Percentiles rank a stretch among this genome's conserved stretches.
Evolutionary conservation across 2,888 invertebrate species (phyloP).

Genomic region (Pachymerium ferrugineum): DNA sequence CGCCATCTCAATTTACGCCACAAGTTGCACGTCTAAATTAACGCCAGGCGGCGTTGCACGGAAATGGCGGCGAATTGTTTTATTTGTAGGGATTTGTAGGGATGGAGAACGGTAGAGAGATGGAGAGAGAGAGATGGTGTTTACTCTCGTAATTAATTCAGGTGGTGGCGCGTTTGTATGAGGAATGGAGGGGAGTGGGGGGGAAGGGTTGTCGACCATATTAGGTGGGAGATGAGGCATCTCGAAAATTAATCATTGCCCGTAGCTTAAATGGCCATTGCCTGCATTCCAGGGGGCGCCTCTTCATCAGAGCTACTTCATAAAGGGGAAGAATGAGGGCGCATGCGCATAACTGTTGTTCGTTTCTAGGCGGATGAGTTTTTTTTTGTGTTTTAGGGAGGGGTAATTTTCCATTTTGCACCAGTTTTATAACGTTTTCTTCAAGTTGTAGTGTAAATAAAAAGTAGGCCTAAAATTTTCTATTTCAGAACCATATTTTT

Average conservation of each 20-base stretch:
- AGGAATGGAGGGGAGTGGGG: neutral
- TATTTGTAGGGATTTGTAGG: too few relatives aligned
- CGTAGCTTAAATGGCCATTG: conserved; percentile 17
- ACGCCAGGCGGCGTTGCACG: too few relatives aligned
- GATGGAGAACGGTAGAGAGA: neutral
- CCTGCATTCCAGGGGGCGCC: conserved; percentile 15
- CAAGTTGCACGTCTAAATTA: too few relatives aligned
- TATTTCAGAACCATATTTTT: too few relatives aligned
- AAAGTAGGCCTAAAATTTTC: too few relatives aligned
- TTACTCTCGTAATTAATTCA: neutral
- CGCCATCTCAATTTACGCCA: neutral
- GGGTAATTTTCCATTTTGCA: too few relatives aligned
- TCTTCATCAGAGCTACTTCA: conserved; percentile 8
- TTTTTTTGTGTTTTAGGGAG: neutral
- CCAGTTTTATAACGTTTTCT: too few relatives aligned
- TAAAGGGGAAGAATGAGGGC: conserved; percentile 13
- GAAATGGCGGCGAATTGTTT: too few relatives aligned
- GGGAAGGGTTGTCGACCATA: neutral
- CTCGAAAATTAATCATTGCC: conserved; percentile 19
- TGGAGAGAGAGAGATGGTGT: neutral
- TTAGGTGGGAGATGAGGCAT: conserved; percentile 13
- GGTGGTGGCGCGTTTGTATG: neutral
- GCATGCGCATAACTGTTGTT: neutral
- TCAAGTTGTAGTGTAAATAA: too few relatives aligned
- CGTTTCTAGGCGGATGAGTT: neutral